These are phyloP conservation scores for Centropristis striata DNA, from an alignment of 2,113 vertebrate genomes.

Conservation along the genomic window DNA sequence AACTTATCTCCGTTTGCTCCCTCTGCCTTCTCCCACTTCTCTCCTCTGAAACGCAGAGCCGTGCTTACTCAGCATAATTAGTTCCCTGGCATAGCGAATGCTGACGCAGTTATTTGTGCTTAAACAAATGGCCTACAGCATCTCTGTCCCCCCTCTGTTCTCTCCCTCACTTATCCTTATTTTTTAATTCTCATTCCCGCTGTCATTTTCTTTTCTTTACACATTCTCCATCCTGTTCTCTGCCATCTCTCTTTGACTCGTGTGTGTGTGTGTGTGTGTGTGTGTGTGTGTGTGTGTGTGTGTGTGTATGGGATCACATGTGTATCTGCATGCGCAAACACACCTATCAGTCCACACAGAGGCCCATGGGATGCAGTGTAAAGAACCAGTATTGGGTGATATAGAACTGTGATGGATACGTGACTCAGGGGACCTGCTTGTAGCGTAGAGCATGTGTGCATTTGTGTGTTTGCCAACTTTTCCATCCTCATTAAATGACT, in stretches of 20 bases:
- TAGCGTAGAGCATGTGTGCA: background rate
- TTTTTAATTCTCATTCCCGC: background rate
- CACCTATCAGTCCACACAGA: background rate
- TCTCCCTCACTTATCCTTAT: background rate
- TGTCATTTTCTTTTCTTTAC: background rate
- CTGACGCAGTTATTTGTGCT: constrained; percentile 76
- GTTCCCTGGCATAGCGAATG: constrained; percentile 46
- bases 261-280: no score
- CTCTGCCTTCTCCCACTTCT: constrained; percentile 30
- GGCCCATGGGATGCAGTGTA: background rate
- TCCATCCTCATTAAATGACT: background rate
- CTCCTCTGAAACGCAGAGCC: constrained; percentile 57
- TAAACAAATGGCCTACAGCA: constrained; percentile 56
- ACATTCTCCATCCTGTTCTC: background rate
- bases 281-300: constrained; percentile 5
- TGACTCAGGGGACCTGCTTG: background rate
- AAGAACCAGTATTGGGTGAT: background rate
- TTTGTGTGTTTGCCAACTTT: background rate
- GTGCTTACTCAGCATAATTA: constrained; percentile 73
- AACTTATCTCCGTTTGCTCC: constrained; percentile 14
- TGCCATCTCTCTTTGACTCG: background rate
- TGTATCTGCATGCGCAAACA: constrained; percentile 1
- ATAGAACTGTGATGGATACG: constrained; percentile 5
- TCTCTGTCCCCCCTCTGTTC: background rate
- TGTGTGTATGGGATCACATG: background rate